Evolutionary conservation across 2,888 invertebrate genomes (phyloP).

Genomic region (Linyphia triangularis): DNA sequence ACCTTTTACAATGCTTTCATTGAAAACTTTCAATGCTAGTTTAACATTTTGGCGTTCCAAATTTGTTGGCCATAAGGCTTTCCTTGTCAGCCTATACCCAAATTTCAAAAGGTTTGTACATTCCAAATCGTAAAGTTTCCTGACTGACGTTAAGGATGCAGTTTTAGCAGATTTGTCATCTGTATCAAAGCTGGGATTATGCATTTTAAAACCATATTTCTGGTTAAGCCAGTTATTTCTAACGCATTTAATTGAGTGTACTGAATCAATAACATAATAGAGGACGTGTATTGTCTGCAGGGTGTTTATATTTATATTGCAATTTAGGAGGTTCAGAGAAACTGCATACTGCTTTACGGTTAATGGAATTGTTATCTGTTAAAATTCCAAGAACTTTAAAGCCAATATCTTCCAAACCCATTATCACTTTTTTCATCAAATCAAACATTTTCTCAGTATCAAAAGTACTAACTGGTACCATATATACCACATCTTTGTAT

Average conservation of each 20-base stretch:
- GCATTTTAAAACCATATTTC: slow-evolving; percentile 7
- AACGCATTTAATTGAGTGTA: slow-evolving; percentile 19
- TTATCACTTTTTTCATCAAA: slow-evolving; percentile 12
- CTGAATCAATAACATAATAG: slow-evolving; percentile 14
- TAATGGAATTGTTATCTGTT: slow-evolving; percentile 21
- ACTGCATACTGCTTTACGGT: not conserved
- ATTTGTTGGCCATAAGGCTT: slow-evolving; percentile 46
- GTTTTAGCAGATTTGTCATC: not conserved
- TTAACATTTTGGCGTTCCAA: slow-evolving; percentile 54
- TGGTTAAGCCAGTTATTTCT: slow-evolving; percentile 49
- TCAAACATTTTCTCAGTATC: not conserved
- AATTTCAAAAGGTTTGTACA: slow-evolving; percentile 32
- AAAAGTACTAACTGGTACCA: not conserved
- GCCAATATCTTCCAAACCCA: slow-evolving; percentile 6
- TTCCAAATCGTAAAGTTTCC: slow-evolving; percentile 37
- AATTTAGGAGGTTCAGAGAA: slow-evolving; percentile 7
- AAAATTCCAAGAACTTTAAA: slow-evolving; percentile 13
- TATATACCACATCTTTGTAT: slow-evolving; percentile 12
- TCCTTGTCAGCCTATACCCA: slow-evolving; percentile 34
- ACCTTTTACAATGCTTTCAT: not conserved
- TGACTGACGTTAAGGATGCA: slow-evolving; percentile 6
- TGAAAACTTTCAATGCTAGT: slow-evolving; percentile 32
- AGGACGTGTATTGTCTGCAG: not conserved
- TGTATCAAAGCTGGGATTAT: slow-evolving; percentile 1
- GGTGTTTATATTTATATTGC: not conserved